A percentile compares a stretch with the other conserved stretches of the same genome.
Conservation (phyloP, 1,140 invertebrate genomes). For the Neodiprion lecontei region DNA sequence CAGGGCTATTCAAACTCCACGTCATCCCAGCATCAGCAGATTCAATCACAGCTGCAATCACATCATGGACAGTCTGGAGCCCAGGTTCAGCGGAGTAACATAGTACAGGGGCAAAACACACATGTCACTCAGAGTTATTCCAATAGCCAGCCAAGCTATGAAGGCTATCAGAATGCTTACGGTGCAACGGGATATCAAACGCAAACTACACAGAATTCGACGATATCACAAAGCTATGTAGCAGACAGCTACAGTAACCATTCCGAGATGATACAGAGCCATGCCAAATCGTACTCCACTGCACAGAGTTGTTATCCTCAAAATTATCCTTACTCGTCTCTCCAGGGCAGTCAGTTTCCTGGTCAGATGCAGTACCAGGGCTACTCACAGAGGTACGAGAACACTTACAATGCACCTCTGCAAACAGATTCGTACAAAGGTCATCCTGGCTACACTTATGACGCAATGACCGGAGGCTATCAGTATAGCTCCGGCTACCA, state of each 20-base stretch:
- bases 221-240: slow-evolving; percentile 2
- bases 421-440: slow-evolving; percentile 59
- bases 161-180: slow-evolving; percentile 19
- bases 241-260: slow-evolving; percentile 31
- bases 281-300: slow-evolving; percentile 42
- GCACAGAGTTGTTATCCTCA: slow-evolving; percentile 36
- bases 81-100: background rate
- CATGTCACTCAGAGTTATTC: background rate
- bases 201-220: slow-evolving; percentile 17
- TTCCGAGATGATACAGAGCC: slow-evolving; percentile 54
- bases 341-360: slow-evolving; percentile 35
- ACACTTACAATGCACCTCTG: slow-evolving; percentile 37
- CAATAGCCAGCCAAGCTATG: background rate
- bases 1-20: slow-evolving; percentile 12
- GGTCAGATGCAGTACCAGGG: slow-evolving; percentile 35
- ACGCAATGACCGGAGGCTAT: slow-evolving; percentile 56
- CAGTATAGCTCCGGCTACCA: slow-evolving; percentile 65
- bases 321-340: slow-evolving; percentile 40
- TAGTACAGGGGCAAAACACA: background rate
- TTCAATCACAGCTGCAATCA: background rate
- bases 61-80: background rate
- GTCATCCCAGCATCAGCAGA: slow-evolving; percentile 27
- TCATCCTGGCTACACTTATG: slow-evolving; percentile 64
- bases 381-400: slow-evolving; percentile 33
- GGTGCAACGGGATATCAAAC: slow-evolving; percentile 8